Conservation (phyloP, 37 sponge, comb jelly and placozoan genomes). For the Crambe crambe region DNA sequence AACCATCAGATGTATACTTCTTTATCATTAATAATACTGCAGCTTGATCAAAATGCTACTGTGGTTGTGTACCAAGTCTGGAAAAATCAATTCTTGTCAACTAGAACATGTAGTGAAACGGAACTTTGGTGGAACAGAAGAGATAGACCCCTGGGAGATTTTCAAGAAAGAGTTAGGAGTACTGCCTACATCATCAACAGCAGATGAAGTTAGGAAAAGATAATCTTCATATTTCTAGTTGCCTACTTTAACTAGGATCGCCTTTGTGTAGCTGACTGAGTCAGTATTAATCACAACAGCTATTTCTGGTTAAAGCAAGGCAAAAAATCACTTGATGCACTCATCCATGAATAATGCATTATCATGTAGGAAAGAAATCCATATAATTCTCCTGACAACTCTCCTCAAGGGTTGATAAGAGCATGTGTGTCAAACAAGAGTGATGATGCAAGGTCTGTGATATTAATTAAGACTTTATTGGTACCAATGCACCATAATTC, state of each 20-base stretch:
- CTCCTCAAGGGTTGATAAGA: too few species aligned
- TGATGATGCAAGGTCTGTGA: conserved; percentile 54
- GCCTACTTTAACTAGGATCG: too few species aligned
- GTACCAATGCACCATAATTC: not conserved
- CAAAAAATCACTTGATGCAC: too few species aligned
- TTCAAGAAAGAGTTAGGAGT: not conserved
- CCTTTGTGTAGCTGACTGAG: too few species aligned
- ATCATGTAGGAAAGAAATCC: too few species aligned
- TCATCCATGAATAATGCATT: too few species aligned
- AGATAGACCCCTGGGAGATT: not conserved
- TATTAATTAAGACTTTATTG: too few species aligned
- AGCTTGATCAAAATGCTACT: conserved; percentile 85
- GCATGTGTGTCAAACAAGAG: conserved; percentile 47
- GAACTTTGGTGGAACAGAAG: conserved; percentile 86
- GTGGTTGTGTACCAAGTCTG: conserved; percentile 58
- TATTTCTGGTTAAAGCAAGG: too few species aligned
- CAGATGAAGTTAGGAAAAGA: too few species aligned
- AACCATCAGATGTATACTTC: too few species aligned
- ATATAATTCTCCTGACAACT: conserved; percentile 38
- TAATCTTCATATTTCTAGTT: too few species aligned
- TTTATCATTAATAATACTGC: not conserved
- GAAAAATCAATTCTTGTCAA: conserved; percentile 36
- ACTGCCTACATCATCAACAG: not conserved
- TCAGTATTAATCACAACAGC: too few species aligned
- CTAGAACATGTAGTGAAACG: conserved; percentile 78